These are phyloP conservation scores for Blastobasis adustella DNA, from an alignment of 2,888 invertebrate genomes.

Conservation along the genomic window DNA sequence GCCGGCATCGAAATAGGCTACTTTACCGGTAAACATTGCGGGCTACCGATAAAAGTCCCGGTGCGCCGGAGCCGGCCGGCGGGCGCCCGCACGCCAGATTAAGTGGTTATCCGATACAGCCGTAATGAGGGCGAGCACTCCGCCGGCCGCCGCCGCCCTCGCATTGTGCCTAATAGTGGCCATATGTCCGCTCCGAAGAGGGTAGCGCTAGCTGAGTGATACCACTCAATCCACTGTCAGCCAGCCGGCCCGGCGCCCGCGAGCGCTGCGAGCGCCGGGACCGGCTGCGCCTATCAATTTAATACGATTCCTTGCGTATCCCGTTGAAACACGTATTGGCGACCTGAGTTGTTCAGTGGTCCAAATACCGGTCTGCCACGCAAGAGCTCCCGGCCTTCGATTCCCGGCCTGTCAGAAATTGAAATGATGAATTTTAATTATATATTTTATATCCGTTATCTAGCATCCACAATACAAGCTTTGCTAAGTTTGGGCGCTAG, in stretches of 20 bases:
- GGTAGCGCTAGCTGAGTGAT: background rate
- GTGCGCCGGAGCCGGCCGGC: background rate
- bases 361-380: too few relatives aligned
- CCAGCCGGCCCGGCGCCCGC: too few relatives aligned
- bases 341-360: too few relatives aligned
- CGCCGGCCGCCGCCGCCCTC: background rate
- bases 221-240: slow-evolving; percentile 1
- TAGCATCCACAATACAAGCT: too few relatives aligned
- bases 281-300: too few relatives aligned
- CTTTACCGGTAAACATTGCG: background rate
- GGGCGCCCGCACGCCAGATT: slow-evolving; percentile 3
- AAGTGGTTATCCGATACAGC: slow-evolving; percentile 10
- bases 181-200: slow-evolving; percentile 7
- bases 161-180: slow-evolving; percentile 7
- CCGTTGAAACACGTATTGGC: too few relatives aligned
- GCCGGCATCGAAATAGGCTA: background rate
- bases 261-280: too few relatives aligned
- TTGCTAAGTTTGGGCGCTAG: too few relatives aligned
- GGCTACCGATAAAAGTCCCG: background rate
- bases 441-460: too few relatives aligned
- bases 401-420: too few relatives aligned
- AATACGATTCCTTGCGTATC: too few relatives aligned
- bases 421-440: too few relatives aligned
- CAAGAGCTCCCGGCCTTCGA: background rate
- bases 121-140: slow-evolving; percentile 2